These are phyloP conservation scores for Thysanoteuthis rhombus DNA, from an alignment of 2,888 invertebrate species.

Conservation along the genomic window DNA sequence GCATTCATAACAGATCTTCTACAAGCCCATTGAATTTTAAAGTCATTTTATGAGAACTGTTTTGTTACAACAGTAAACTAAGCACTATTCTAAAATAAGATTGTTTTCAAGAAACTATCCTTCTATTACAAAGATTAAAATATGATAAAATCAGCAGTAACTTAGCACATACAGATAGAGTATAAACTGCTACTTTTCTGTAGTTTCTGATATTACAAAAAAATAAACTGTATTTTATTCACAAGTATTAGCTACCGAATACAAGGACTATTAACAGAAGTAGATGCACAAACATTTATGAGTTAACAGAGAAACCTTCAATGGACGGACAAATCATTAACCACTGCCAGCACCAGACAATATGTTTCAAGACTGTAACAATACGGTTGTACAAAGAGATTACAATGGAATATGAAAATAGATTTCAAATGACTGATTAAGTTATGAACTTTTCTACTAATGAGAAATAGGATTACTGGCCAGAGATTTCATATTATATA, in stretches of 20 bases:
- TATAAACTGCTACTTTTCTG: not conserved
- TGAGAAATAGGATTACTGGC: not conserved
- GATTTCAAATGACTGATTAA: not conserved
- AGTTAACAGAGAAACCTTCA: not conserved
- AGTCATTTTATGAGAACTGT: not conserved
- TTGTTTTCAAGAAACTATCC: not conserved
- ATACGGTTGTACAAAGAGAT: not conserved
- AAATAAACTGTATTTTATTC: not conserved
- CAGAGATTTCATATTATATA: no score
- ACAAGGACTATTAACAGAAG: not conserved
- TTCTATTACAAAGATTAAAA: not conserved
- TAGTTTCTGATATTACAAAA: not conserved
- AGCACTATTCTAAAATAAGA: no score
- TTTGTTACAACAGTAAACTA: not conserved
- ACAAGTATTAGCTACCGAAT: not conserved
- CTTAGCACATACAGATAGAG: not conserved
- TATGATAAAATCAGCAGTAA: not conserved
- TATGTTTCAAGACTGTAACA: not conserved
- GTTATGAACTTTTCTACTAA: not conserved
- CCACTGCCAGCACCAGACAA: not conserved
- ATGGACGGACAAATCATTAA: conserved; percentile 12
- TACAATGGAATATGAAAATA: not conserved
- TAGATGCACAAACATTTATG: not conserved
- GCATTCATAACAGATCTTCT: not conserved
- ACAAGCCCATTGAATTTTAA: not conserved